phyloP scores from a whole-genome alignment of 2,888 invertebrate genomes.

The Molorchus minor region DNA sequence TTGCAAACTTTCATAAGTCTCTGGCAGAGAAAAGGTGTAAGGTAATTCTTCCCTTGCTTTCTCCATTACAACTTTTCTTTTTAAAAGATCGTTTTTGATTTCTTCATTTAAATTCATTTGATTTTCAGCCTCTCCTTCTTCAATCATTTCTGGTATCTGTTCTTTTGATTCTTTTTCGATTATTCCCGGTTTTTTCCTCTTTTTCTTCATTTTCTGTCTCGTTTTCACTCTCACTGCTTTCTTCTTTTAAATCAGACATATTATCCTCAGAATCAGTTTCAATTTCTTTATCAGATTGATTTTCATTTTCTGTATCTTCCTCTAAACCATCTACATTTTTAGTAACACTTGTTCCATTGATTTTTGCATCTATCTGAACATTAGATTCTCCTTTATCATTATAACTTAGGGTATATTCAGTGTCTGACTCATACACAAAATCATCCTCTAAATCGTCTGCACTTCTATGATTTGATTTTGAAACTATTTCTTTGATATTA shows the following conservation, averaged over 20 bases:
- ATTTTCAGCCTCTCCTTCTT: not conserved
- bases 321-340: slow-evolving; percentile 43
- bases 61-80: slow-evolving; percentile 64
- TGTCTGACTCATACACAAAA: slow-evolving; percentile 70
- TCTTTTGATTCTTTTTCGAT: slow-evolving; percentile 48
- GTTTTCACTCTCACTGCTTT: slow-evolving; percentile 58
- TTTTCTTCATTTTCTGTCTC: slow-evolving; percentile 45
- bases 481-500: slow-evolving; percentile 57
- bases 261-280: slow-evolving; percentile 57
- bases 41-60: slow-evolving; percentile 69
- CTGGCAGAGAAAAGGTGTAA: slow-evolving; percentile 69
- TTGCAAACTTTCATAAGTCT: slow-evolving; percentile 71
- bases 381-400: slow-evolving; percentile 56
- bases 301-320: slow-evolving; percentile 44
- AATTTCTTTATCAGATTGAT: slow-evolving; percentile 43
- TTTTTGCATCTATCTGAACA: slow-evolving; percentile 57
- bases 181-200: slow-evolving; percentile 21
- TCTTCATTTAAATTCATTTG: slow-evolving; percentile 19
- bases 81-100: slow-evolving; percentile 50
- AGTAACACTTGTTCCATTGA: slow-evolving; percentile 51
- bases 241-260: slow-evolving; percentile 65
- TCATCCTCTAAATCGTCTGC: slow-evolving; percentile 91
- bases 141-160: slow-evolving; percentile 53
- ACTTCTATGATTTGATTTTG: slow-evolving; percentile 72
- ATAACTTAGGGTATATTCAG: slow-evolving; percentile 57